Base-by-base conservation (phyloP, 1,140 invertebrate genomes). In the Linepithema humile region DNA sequence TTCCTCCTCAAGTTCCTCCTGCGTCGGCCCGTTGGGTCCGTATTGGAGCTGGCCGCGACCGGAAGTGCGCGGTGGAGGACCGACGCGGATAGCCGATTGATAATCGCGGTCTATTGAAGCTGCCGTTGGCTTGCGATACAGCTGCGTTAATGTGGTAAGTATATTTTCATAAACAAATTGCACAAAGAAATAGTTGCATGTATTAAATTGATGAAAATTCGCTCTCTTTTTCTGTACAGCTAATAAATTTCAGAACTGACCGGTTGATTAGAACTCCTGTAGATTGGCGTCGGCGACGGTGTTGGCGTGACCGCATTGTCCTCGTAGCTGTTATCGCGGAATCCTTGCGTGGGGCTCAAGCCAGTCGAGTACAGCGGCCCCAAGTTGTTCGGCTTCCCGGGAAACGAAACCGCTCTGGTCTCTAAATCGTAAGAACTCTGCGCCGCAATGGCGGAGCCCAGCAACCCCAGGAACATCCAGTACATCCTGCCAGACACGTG, bases 1-100 rank as follows among this genome's bases (percentile, higher is more conserved):
- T 92, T 98, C 97, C 86, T 97, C 95, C 78, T 97, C 96, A 85
- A 97, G 95, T 90, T 96, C 95, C 65, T 95, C 40, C 83, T 85
- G 77, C 67, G 90, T 20, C 64, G 64, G 89, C 29, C 85, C 86
- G 35, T 65, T 60, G n/a, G 73, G 73, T 0, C 59, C 59, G 20
- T 65, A 64, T 9, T 65, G 59, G 4, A 50, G 15, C 32, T 57
- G 70, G 5, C 91, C 90, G 3, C 92, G 91, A 59, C 82, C 35
- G 20, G 77, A 69, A 15, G 85, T 77, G 3, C 92, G 89, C 4
- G 87, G 70, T 20, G 86, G 82, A 50, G 85, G 84, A 50, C 75
- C 83, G n/a, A 92, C 90, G 67, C 91, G 85, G n/a, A 92, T 87
- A 1, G 45, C 12, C 50, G 87, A 85, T n/a, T 74, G 73, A 59